Evolutionary conservation across 2,113 vertebrate species (phyloP), one percentile per base, ranked within the genome.

Genomic region (Malurus melanocephalus): DNA sequence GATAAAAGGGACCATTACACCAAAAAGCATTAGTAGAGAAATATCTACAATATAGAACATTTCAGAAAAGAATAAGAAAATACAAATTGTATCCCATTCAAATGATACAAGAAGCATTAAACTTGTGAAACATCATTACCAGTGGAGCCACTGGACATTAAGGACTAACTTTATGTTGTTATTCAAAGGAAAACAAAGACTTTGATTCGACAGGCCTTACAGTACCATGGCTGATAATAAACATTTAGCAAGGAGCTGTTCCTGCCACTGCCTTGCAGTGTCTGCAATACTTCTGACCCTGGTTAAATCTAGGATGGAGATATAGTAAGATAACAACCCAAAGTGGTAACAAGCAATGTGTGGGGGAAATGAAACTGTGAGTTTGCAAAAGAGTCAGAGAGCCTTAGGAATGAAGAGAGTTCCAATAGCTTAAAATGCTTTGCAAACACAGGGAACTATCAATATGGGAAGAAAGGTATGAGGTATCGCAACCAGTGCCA

Each of bases 331-430:
- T 11, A 87, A 78, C 13, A 56, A 35, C 45, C 78, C 48, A 8
- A 90, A 55, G 46, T 1, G 8, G 4, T 42, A 72, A 73, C 19
- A 16, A 38, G 46, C 23, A 65, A 52, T 0, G 1, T 10, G n/a
- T n/a, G 19, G 35, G 79, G 21, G 42, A 93, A 89, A 42, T 1
- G 1, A 87, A 66, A 66, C 13, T 1, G 1, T 21, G n/a, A 73
- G 4, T 0, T 1, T 27, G 16, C 38, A 45, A 85, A 89, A 61
- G 1, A 67, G 43, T 24, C 38, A 62, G 35, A 79, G 45, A 53
- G 38, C 35, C 74, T 86, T 26, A 7, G 5, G 26, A 26, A 88
- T 10, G 6, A 79, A 79, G 33, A 59, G 33, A 69, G 33, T n/a
- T 85, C 56, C 3, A 2, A 19, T 3, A 76, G 9, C 18, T 60